A percentile compares a stretch with the other conserved stretches of the same genome.
phyloP scores from a whole-genome alignment of 2,888 invertebrate genomes.

The Philereme transversata region DNA sequence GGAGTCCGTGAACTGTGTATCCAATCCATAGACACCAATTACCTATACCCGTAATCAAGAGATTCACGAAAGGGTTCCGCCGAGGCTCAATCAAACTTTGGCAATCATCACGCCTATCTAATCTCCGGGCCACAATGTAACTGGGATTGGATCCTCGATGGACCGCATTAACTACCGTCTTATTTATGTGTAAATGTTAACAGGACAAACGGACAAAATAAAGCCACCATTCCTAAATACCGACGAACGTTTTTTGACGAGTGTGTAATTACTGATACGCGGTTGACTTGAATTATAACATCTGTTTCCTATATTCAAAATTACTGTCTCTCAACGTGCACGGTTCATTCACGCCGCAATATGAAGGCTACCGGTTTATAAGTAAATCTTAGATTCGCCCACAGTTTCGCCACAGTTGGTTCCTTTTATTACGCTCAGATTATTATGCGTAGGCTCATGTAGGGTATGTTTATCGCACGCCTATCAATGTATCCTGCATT shows the following conservation, averaged over 20 bases:
- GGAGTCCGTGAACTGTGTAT: conserved; percentile 52
- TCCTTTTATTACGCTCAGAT: conserved; percentile 48
- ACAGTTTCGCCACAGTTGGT: conserved; percentile 27
- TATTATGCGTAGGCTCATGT: conserved; percentile 40
- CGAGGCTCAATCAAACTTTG: conserved; percentile 79
- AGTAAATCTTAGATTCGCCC: neutral
- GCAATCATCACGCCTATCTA: conserved; percentile 79
- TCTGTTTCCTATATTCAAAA: no score
- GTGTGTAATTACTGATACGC: no score
- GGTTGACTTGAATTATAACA: no score
- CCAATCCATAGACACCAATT: conserved; percentile 65
- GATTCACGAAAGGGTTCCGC: conserved; percentile 71
- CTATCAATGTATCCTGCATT: conserved; percentile 39
- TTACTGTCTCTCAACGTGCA: no score
- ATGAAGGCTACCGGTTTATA: neutral
- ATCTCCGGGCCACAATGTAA: conserved; percentile 77
- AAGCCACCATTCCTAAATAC: neutral
- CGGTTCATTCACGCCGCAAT: no score
- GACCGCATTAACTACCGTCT: conserved; percentile 66
- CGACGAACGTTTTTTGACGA: no score
- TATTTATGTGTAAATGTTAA: conserved; percentile 71
- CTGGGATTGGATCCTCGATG: conserved; percentile 67
- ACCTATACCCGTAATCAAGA: conserved; percentile 68
- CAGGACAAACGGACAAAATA: conserved; percentile 46
- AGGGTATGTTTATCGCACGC: conserved; percentile 38